Evolutionary conservation across 1,140 invertebrate genomes (phyloP).

Genomic region (Scaptomyza pallida): DNA sequence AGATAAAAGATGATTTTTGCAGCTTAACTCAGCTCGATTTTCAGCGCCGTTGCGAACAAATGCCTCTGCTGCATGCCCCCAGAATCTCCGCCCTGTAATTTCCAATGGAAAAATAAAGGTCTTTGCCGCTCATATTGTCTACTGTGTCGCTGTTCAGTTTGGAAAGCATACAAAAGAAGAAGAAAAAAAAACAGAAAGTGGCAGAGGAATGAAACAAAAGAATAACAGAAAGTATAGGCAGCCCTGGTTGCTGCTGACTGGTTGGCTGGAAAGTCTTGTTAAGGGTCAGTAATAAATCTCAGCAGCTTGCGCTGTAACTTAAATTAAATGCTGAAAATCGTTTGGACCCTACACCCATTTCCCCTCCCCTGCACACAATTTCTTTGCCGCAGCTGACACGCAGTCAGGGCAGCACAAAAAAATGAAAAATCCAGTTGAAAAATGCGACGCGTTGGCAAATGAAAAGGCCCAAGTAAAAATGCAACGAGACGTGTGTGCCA

Average conservation of each 20-base stretch:
- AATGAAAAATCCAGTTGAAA: constrained; percentile 60
- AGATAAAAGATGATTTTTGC: constrained; percentile 2
- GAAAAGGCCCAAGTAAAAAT: constrained; percentile 30
- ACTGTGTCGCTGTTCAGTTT: not conserved
- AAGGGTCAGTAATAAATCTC: constrained; percentile 83
- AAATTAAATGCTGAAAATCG: constrained; percentile 83
- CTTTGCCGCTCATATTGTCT: constrained; percentile 20
- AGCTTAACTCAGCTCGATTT: constrained; percentile 1
- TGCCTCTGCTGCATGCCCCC: constrained; percentile 2
- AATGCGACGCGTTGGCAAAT: constrained; percentile 54
- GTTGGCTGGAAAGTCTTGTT: constrained; percentile 56
- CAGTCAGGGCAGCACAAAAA: constrained; percentile 15
- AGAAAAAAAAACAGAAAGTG: not conserved
- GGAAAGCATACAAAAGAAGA: not conserved
- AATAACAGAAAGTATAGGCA: constrained; percentile 17
- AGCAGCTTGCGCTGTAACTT: constrained; percentile 75
- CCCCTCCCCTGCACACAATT: not conserved
- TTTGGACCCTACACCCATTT: constrained; percentile 41
- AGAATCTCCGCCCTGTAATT: constrained; percentile 40
- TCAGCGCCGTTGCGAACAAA: not conserved
- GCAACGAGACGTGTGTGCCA: constrained; percentile 61
- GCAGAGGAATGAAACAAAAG: constrained; percentile 19
- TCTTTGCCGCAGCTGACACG: constrained; percentile 17
- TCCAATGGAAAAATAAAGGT: constrained; percentile 35
- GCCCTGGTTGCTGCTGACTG: constrained; percentile 1